Evolutionary conservation across 2,888 invertebrate species (phyloP), one percentile per base, ranked within the genome.

Genomic region (Brachyptera putata): DNA sequence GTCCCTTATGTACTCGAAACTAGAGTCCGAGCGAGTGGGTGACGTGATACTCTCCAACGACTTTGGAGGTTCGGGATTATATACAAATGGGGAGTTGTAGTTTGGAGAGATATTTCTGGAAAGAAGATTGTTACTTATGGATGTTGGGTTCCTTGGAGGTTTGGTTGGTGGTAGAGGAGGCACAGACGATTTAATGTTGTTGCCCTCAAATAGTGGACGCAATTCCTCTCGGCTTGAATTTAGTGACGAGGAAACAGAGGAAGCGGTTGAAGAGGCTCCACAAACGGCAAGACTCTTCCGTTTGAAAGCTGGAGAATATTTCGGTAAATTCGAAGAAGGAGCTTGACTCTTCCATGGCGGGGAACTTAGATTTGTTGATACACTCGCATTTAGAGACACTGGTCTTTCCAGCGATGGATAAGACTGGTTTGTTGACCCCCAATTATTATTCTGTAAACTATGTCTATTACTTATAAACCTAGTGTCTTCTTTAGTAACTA

Each of bases 251-350:
- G 69, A 68, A 5, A 67, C 67, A 14, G 69, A 68, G 3, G 70
- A 70, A 60, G 63, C 70, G 25, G 77, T 74, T 30, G 73, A 71
- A 25, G 78, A 74, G 22, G 76, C 74, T 4, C 74, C 74, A 70
- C 85, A 86, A 1, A 88, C 81, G 67, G 87, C 82, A 50, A 89
- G 75, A 60, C 83, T 84, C 74, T 88, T 87, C 64, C 89, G 77
- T 73, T 89, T 90, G 69, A 89, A 89, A 2, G 89, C 89, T 14
- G 89, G 89, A 1, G 89, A 89, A 77, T 89, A 90, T 76, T 88
- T 89, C 1, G 89, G 87, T 67, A 89, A 75, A 66, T 82, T 84
- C 11, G 71, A 72, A 11, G 58, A 11, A 26, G 48, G 62, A 1
- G 68, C 50, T 62, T 70, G 69, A 57, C 65, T 68, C 66, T 70